phyloP scores from a whole-genome alignment of 2,113 vertebrate genomes.

The Oxyruncus cristatus region DNA sequence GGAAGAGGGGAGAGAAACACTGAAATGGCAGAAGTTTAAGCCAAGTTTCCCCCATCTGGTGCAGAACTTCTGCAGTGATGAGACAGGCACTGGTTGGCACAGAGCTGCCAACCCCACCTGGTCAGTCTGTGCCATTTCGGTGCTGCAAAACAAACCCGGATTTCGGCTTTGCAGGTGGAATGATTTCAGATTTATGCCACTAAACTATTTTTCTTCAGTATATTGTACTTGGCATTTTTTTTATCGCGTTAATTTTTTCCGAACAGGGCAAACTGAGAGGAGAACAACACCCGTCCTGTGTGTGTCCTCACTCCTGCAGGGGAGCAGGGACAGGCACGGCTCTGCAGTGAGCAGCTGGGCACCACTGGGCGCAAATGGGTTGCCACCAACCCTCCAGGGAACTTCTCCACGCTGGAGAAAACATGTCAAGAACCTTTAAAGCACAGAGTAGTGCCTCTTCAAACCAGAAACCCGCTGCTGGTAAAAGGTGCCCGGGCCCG shows the following conservation, averaged over 20 bases:
- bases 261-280: neutral
- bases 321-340: neutral
- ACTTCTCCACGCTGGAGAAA: neutral
- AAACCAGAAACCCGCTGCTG: accelerated
- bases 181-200: neutral
- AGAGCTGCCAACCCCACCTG: neutral
- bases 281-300: accelerated
- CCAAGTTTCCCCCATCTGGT: accelerated
- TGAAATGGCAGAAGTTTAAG: neutral
- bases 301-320: neutral
- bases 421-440: neutral
- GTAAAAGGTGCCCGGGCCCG: neutral
- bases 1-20: neutral
- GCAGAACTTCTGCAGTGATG: neutral
- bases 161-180: neutral
- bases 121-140: accelerated
- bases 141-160: neutral
- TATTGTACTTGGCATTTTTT: neutral
- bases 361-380: neutral
- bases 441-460: neutral
- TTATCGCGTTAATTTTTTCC: neutral
- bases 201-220: neutral
- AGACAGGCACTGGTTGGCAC: neutral
- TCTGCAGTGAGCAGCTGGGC: neutral
- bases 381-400: neutral